Evolutionary conservation across 2,888 invertebrate species (phyloP).

Genomic region (Poecilus cupreus): DNA sequence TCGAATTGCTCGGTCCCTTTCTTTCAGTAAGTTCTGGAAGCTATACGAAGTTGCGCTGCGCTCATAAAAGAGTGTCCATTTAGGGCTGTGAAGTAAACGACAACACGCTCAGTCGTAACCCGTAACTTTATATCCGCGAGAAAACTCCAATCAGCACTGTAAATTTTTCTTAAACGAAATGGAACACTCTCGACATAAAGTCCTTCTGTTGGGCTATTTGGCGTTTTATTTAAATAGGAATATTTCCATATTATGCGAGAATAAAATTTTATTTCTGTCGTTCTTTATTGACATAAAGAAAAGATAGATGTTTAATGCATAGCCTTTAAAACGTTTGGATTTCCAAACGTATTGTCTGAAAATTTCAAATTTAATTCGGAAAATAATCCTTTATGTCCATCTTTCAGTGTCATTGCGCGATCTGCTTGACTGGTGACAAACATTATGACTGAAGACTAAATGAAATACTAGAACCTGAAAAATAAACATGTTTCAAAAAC

Average conservation of each 20-base stretch:
- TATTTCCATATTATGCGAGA: slow-evolving; percentile 31
- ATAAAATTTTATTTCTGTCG: slow-evolving; percentile 31
- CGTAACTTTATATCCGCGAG: slow-evolving; percentile 44
- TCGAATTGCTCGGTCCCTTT: slow-evolving; percentile 3
- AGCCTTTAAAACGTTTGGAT: neutral
- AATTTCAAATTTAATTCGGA: neutral
- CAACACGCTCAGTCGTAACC: slow-evolving; percentile 45
- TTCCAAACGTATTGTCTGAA: neutral
- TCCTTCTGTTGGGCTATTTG: slow-evolving; percentile 20
- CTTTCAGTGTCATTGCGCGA: neutral
- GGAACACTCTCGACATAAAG: slow-evolving; percentile 4
- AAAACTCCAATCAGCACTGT: slow-evolving; percentile 49
- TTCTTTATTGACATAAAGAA: slow-evolving; percentile 22
- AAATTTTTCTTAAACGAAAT: slow-evolving; percentile 45
- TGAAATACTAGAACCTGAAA: too few relatives aligned
- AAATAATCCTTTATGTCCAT: neutral
- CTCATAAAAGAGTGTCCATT: slow-evolving; percentile 50
- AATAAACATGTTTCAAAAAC: too few relatives aligned
- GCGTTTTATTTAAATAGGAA: slow-evolving; percentile 35
- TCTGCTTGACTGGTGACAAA: neutral
- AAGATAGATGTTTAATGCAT: slow-evolving; percentile 26
- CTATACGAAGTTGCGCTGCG: slow-evolving; percentile 31
- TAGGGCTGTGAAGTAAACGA: slow-evolving; percentile 40
- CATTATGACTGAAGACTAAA: too few relatives aligned
- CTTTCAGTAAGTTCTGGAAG: slow-evolving; percentile 35